Conservation (phyloP, 2,113 vertebrate genomes). For the Bombycilla garrulus region DNA sequence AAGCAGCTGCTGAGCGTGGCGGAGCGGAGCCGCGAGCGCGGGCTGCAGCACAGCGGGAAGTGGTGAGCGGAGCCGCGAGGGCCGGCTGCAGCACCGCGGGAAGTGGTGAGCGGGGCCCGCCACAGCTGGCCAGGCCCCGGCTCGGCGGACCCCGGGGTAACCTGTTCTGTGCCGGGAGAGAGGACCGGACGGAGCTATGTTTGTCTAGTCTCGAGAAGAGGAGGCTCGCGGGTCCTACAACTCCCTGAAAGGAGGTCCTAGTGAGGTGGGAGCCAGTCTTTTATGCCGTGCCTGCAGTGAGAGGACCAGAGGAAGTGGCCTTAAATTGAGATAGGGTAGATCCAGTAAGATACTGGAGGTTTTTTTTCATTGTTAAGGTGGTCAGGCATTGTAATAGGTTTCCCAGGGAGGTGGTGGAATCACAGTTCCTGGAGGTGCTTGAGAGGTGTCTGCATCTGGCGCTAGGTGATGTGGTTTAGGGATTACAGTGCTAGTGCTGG, state of each 20-base stretch:
- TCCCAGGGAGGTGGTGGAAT: not conserved
- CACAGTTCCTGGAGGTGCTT: not conserved
- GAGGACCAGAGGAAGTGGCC: not conserved
- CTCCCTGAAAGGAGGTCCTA: too few relatives aligned
- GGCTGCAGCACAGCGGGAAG: slow-evolving; percentile 92
- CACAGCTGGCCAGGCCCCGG: not conserved
- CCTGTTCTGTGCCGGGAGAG: not conserved
- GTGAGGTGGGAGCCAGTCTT: not conserved
- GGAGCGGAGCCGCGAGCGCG: slow-evolving; percentile 89
- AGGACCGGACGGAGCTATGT: not conserved
- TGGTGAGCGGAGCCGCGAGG: slow-evolving; percentile 76
- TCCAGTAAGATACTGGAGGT: not conserved
- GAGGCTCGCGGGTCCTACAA: not conserved
- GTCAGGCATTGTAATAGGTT: not conserved
- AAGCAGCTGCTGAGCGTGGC: slow-evolving; percentile 89
- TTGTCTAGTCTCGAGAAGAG: not conserved
- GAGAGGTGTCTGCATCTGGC: not conserved
- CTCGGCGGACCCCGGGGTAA: rapidly evolving
- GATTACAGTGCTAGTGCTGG: too few relatives aligned
- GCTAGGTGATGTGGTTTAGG: not conserved
- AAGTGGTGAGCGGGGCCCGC: too few relatives aligned
- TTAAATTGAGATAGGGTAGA: not conserved
- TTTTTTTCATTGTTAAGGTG: not conserved
- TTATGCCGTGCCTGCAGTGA: not conserved
- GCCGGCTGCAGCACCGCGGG: too few relatives aligned